phyloP scores from a whole-genome alignment of 2,888 invertebrate species.

The Stenodera caucasica region DNA sequence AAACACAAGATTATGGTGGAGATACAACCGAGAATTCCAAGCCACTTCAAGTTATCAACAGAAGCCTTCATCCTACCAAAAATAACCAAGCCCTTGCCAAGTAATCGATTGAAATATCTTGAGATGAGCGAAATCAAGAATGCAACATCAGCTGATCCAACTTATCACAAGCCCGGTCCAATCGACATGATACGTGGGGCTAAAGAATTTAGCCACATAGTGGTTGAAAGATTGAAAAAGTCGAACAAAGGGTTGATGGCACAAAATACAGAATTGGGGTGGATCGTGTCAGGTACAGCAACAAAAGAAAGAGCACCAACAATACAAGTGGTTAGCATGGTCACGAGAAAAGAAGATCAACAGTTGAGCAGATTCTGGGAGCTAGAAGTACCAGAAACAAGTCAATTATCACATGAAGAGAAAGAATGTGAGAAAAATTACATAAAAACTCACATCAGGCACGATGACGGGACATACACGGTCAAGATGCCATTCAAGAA shows the following conservation, averaged over 20 bases:
- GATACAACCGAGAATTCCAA: constrained; percentile 3
- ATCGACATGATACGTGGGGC: background rate
- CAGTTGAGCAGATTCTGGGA: constrained; percentile 21
- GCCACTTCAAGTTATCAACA: background rate
- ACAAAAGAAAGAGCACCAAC: background rate
- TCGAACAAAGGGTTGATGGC: background rate
- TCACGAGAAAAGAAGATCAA: background rate
- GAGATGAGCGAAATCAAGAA: no score
- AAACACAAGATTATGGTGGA: background rate
- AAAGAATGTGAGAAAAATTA: constrained; percentile 20
- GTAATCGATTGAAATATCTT: no score
- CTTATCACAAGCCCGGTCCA: background rate
- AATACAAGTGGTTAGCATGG: constrained; percentile 11
- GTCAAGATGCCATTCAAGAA: constrained; percentile 24
- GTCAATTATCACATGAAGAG: constrained; percentile 12
- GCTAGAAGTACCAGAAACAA: constrained; percentile 8
- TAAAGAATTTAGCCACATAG: background rate
- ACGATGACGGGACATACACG: constrained; percentile 19
- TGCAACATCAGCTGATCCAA: no score
- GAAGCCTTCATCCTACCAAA: background rate
- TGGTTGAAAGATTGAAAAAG: background rate
- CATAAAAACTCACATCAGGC: constrained; percentile 1
- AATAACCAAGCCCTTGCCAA: background rate
- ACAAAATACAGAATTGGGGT: background rate
- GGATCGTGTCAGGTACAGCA: background rate